These are phyloP conservation scores for Tautogolabrus adspersus DNA, from an alignment of 2,113 vertebrate genomes.

Conservation along the genomic window DNA sequence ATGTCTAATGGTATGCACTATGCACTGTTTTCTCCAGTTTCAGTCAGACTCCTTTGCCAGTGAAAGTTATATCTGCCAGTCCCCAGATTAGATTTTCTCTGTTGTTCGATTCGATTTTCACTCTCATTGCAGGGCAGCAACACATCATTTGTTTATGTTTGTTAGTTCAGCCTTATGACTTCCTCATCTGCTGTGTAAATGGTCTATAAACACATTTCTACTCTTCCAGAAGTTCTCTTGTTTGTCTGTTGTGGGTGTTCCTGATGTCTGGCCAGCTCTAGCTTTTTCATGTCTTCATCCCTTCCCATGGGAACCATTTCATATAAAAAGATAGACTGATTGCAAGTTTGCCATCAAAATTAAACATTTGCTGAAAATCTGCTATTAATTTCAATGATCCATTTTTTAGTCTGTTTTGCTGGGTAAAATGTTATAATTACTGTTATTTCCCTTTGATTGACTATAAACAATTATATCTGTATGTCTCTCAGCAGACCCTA, in stretches of 20 bases:
- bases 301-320: too few relatives aligned
- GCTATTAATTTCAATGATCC: too few relatives aligned
- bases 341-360: too few relatives aligned
- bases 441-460: too few relatives aligned
- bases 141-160: slow-evolving; percentile 53
- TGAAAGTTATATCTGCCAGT: slow-evolving; percentile 39
- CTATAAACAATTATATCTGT: too few relatives aligned
- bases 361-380: too few relatives aligned
- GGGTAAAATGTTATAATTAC: too few relatives aligned
- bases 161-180: slow-evolving; percentile 48
- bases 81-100: slow-evolving; percentile 55
- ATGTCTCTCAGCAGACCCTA: too few relatives aligned
- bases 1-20: slow-evolving; percentile 17
- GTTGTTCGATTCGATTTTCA: slow-evolving; percentile 51
- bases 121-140: slow-evolving; percentile 26
- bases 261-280: not conserved
- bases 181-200: slow-evolving; percentile 32
- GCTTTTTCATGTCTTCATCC: too few relatives aligned
- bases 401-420: too few relatives aligned
- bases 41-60: slow-evolving; percentile 17
- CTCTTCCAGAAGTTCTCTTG: not conserved
- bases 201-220: slow-evolving; percentile 43
- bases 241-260: not conserved
- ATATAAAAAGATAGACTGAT: too few relatives aligned
- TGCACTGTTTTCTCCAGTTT: slow-evolving; percentile 27